phyloP scores from a whole-genome alignment of 2,888 invertebrate genomes.

The Chrysolina oricalcia region DNA sequence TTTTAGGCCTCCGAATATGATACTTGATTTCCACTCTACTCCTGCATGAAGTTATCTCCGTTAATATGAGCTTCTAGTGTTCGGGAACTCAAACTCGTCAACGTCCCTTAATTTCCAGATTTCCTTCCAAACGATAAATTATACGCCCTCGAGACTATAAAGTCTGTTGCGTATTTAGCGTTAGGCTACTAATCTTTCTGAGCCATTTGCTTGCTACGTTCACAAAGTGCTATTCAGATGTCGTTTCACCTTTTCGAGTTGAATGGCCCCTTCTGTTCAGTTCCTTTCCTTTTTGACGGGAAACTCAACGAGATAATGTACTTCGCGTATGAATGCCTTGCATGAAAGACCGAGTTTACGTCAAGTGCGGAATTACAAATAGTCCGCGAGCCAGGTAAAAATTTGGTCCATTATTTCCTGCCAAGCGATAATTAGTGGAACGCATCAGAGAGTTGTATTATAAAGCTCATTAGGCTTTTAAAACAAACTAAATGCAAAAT shows the following conservation, averaged over 20 bases:
- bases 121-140: constrained; percentile 7
- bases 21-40: no score
- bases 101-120: background rate
- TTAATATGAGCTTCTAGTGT: background rate
- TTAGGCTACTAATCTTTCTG: constrained; percentile 4
- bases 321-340: background rate
- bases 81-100: background rate
- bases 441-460: no score
- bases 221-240: background rate
- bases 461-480: no score
- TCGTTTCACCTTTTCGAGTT: background rate
- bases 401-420: no score
- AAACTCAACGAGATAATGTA: background rate
- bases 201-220: background rate
- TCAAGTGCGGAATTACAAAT: background rate
- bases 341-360: background rate
- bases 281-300: background rate
- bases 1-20: no score
- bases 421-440: no score
- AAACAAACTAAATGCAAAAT: no score
- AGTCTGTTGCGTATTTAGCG: background rate
- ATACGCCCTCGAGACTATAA: background rate
- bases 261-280: background rate
- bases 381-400: no score
- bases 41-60: background rate